These are phyloP conservation scores for Melangyna quadrimaculata DNA, from an alignment of 2,888 invertebrate species.

Conservation along the genomic window DNA sequence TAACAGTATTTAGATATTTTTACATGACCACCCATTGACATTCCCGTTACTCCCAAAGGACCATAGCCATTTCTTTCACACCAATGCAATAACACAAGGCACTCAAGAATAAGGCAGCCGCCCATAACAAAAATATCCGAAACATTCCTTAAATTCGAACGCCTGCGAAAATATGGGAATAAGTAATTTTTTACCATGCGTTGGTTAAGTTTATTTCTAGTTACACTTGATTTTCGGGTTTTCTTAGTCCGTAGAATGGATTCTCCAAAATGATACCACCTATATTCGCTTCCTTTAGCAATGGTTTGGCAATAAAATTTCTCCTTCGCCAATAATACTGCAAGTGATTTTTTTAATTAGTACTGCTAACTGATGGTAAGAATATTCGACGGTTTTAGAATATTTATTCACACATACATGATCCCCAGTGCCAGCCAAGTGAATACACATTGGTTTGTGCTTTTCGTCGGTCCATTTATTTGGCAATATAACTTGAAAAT, in stretches of 20 bases:
- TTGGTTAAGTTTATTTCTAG: slow-evolving; percentile 74
- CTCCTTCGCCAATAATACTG: slow-evolving; percentile 96
- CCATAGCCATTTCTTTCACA: slow-evolving; percentile 94
- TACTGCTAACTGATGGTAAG: background rate
- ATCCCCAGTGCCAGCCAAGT: slow-evolving; percentile 98
- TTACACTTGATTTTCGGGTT: slow-evolving; percentile 93
- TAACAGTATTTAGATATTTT: slow-evolving; percentile 70
- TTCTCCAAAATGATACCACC: slow-evolving; percentile 97
- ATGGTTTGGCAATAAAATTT: slow-evolving; percentile 93
- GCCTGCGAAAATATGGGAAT: slow-evolving; percentile 81
- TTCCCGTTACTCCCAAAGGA: slow-evolving; percentile 95
- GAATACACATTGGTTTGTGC: slow-evolving; percentile 93
- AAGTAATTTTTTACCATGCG: background rate
- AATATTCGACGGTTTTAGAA: background rate
- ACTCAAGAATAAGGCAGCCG: slow-evolving; percentile 96
- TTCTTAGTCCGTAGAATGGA: slow-evolving; percentile 95
- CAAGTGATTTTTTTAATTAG: slow-evolving; percentile 66
- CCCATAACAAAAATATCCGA: slow-evolving; percentile 99
- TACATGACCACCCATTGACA: slow-evolving; percentile 99
- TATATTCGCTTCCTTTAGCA: slow-evolving; percentile 93
- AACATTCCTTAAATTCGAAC: slow-evolving; percentile 96
- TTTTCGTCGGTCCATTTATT: slow-evolving; percentile 87
- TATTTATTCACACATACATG: slow-evolving; percentile 85
- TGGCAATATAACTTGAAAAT: slow-evolving; percentile 92
- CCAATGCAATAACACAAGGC: slow-evolving; percentile 95